Base-by-base conservation (phyloP, 2,113 vertebrate genomes). In the Laterallus jamaicensis region DNA sequence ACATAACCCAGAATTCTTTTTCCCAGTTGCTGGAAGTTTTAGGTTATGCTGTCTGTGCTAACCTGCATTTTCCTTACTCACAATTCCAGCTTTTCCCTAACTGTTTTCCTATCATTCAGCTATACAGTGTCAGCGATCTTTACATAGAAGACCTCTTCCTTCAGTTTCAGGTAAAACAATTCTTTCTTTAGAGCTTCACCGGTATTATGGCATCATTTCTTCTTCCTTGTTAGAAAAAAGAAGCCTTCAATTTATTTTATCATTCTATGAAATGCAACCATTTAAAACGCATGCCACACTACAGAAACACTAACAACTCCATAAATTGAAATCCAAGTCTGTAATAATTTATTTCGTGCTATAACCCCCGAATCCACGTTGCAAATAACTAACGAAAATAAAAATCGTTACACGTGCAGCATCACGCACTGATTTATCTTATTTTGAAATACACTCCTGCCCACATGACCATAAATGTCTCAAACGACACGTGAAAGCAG, bases 351-450 rank as follows among this genome's bases (percentile, higher is more conserved):
- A 7, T 9, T 88, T 90, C 42, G 28, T 4, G 2, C 13, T 71
- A 49, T 4, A n/a, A 26, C 26, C 52, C 15, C 58, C 62, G 67
- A 3, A 62, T 74, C 2, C 8, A 4, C 6, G 66, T 5, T 0
- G 0, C 16, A 56, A 69, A 55, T 5, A 47, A 29, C 4, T 5
- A 18, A 18, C 56, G 10, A 42, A 71, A 66, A 49, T 10, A 50
- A 76, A 35, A 18, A 12, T 7, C 1, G 1, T 35, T 59, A 68
- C 2, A 25, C 11, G 13, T 6, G 7, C 2, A 35, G 29, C 1
- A 3, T 3, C 25, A 25, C 6, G 42, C 7, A 15, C 3, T 4
- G 10, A 39, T 8, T 35, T 37, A 39, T 20, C 24, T 37, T 39
- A 35, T 15, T 56, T 22, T 28, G 25, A 66, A 70, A 47, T 12